Percentiles rank a stretch among this genome's conserved stretches.
Evolutionary conservation across 2,888 invertebrate genomes (phyloP).

Genomic region (Polydesmus complanatus): DNA sequence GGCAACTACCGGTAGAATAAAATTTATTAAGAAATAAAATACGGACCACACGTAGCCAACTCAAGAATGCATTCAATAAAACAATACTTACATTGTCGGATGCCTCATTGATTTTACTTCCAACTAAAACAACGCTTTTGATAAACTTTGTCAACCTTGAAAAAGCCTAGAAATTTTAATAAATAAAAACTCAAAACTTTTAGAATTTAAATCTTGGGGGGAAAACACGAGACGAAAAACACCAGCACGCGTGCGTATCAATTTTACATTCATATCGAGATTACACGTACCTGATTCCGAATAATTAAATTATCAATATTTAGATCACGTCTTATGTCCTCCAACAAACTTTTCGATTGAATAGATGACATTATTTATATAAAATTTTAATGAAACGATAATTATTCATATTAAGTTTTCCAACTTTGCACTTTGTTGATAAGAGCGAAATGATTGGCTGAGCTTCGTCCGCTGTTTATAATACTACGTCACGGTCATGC

Average conservation of each 20-base stretch:
- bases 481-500: too few relatives aligned
- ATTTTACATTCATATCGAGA: neutral
- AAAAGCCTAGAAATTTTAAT: neutral
- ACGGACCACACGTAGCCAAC: neutral
- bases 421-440: too few relatives aligned
- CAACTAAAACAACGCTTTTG: neutral
- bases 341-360: neutral
- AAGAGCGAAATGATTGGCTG: too few relatives aligned
- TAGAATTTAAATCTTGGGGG: neutral
- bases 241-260: neutral
- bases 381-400: too few relatives aligned
- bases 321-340: neutral
- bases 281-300: neutral
- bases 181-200: neutral
- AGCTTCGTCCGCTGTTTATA: too few relatives aligned
- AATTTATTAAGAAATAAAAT: neutral
- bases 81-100: neutral
- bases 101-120: neutral
- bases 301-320: neutral
- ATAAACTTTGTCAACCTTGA: neutral
- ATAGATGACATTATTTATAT: neutral
- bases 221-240: neutral
- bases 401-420: too few relatives aligned
- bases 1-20: too few relatives aligned
- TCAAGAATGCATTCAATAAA: neutral